phyloP scores from a whole-genome alignment of 2,888 invertebrate species.

The Drosophila subsilvestris region DNA sequence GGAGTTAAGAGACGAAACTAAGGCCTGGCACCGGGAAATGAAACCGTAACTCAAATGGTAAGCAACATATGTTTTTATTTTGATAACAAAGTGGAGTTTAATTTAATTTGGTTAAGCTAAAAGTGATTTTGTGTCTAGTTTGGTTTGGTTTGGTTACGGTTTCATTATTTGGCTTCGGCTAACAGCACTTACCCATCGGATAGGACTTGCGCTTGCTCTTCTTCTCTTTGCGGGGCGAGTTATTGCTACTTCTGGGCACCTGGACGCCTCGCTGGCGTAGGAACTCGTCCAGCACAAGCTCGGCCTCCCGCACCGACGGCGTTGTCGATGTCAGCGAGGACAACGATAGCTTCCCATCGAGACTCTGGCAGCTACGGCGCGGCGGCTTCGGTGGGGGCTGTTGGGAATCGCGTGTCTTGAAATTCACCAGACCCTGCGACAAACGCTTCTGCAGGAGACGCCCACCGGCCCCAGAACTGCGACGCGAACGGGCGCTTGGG shows the following conservation, averaged over 20 bases:
- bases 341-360: constrained; percentile 62
- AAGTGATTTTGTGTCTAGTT: not conserved
- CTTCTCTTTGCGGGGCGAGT: constrained; percentile 12
- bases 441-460: constrained; percentile 80
- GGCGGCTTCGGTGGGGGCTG: constrained; percentile 82
- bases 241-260: constrained; percentile 44
- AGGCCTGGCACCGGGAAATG: constrained; percentile 4
- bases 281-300: constrained; percentile 78
- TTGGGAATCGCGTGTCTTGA: constrained; percentile 66
- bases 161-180: constrained; percentile 2
- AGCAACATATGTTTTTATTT: constrained; percentile 26
- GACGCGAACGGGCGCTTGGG: constrained; percentile 40
- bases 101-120: constrained; percentile 11
- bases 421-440: constrained; percentile 63
- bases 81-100: constrained; percentile 23
- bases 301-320: constrained; percentile 80
- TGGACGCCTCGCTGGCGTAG: constrained; percentile 69
- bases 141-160: constrained; percentile 20
- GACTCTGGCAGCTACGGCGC: constrained; percentile 69
- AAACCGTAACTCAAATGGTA: constrained; percentile 29
- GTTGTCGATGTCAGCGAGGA: constrained; percentile 73
- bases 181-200: constrained; percentile 71
- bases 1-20: not conserved
- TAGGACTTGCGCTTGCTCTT: constrained; percentile 68
- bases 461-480: constrained; percentile 70